A percentile compares a stretch with the other conserved stretches of the same genome.
Conservation (phyloP, 2,113 vertebrate genomes). For the Silurus asotus region DNA sequence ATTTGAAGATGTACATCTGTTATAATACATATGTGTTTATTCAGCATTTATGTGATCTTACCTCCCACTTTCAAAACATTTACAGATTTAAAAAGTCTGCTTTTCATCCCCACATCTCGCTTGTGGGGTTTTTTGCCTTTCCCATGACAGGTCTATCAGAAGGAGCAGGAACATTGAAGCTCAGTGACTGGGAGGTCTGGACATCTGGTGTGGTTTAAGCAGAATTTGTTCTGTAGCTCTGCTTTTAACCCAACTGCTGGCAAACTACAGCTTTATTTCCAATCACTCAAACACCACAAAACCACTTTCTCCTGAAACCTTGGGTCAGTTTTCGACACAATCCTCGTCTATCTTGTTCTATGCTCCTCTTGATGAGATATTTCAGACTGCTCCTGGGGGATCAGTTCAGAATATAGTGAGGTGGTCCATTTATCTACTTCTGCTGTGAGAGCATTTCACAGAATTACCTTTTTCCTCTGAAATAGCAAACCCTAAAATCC, state of each 20-base stretch:
- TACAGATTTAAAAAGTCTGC: neutral
- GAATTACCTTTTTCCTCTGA: conserved; percentile 29
- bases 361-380: conserved; percentile 28
- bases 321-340: conserved; percentile 33
- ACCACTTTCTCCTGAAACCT: conserved; percentile 21
- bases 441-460: conserved; percentile 1
- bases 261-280: conserved; percentile 17
- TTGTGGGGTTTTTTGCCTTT: conserved; percentile 21
- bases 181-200: conserved; percentile 16
- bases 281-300: conserved; percentile 14
- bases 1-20: neutral
- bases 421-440: conserved; percentile 26
- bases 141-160: neutral
- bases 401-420: conserved; percentile 6
- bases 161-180: conserved; percentile 4
- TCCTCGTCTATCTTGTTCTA: neutral
- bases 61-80: neutral
- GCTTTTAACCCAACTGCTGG: conserved; percentile 23
- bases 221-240: conserved; percentile 25
- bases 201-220: conserved; percentile 43
- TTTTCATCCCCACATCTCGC: neutral
- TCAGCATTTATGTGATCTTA: conserved; percentile 1
- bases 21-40: neutral
- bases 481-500: conserved; percentile 10
- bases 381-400: conserved; percentile 28